These are phyloP conservation scores for Rambutsinella grinnellia DNA, from an alignment of 2,888 invertebrate species.

Conservation along the genomic window DNA sequence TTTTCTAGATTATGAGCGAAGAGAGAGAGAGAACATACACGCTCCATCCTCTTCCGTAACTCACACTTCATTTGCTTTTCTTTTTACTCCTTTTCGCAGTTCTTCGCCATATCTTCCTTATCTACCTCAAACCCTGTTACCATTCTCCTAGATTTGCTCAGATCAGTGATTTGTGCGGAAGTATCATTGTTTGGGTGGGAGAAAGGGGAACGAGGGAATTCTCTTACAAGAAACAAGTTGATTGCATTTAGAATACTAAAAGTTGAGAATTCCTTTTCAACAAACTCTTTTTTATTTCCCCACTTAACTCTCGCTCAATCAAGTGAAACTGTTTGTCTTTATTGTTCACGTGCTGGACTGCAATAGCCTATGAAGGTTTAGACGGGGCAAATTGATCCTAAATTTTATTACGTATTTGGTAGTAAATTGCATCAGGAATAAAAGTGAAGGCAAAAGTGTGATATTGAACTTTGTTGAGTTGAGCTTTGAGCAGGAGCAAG, in stretches of 20 bases:
- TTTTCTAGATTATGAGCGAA: too few relatives aligned
- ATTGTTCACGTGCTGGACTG: too few relatives aligned
- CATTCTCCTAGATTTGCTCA: conserved; percentile 38
- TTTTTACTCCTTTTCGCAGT: too few relatives aligned
- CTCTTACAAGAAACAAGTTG: too few relatives aligned
- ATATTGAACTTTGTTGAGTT: too few relatives aligned
- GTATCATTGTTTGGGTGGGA: background rate
- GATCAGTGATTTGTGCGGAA: conserved; percentile 41
- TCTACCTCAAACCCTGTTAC: conserved; percentile 11
- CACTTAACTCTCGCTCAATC: background rate
- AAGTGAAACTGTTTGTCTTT: background rate
- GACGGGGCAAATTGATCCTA: too few relatives aligned
- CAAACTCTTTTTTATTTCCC: background rate
- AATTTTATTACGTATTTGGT: too few relatives aligned
- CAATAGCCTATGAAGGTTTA: too few relatives aligned
- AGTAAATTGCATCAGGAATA: too few relatives aligned
- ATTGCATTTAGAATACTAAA: background rate
- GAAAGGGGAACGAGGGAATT: background rate
- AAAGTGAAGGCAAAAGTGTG: too few relatives aligned
- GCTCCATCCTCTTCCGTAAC: background rate
- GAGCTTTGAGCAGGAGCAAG: too few relatives aligned
- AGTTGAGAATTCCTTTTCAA: background rate
- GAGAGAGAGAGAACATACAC: background rate
- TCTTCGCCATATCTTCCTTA: conserved; percentile 14
- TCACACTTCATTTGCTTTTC: conserved; percentile 25